Percentiles rank a stretch among this genome's conserved stretches.
Conservation (phyloP, 2,888 invertebrate genomes). For the Folsomia manolachei region DNA sequence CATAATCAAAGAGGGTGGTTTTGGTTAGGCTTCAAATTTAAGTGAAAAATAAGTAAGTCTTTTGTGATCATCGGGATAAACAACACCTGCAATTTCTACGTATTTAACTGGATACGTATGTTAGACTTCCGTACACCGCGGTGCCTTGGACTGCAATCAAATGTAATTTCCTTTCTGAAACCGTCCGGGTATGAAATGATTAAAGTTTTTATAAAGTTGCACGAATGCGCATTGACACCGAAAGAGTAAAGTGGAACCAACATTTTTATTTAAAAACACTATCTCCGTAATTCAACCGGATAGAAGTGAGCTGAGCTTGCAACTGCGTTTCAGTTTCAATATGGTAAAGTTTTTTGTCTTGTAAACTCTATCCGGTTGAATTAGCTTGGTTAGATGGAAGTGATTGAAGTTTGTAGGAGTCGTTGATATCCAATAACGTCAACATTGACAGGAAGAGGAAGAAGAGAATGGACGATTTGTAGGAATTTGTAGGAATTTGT, state of each 20-base stretch:
- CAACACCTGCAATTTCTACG: neutral
- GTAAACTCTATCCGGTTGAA: neutral
- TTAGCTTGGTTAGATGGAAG: neutral
- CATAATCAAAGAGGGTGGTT: neutral
- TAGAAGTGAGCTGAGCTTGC: too few species aligned
- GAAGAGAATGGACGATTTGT: too few species aligned
- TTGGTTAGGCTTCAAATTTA: too few species aligned
- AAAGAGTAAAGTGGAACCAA: neutral
- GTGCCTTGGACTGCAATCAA: neutral
- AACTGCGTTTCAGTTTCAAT: neutral
- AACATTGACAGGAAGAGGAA: constrained; percentile 1
- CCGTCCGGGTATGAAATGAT: neutral
- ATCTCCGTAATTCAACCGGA: neutral
- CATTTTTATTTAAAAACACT: neutral
- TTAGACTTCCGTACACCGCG: neutral
- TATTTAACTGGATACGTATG: neutral
- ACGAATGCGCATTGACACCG: neutral
- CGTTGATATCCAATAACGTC: neutral
- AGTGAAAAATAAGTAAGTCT: too few species aligned
- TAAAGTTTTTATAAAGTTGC: too few species aligned
- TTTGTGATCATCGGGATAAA: neutral
- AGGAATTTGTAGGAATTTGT: too few species aligned
- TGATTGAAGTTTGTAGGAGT: constrained; percentile 5
- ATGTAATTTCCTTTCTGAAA: neutral
- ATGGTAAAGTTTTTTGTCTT: neutral